Evolutionary conservation across 2,797 vertebrate species (phyloP), one percentile per base, ranked within the genome.

Genomic region (Holocentrus rufus): DNA sequence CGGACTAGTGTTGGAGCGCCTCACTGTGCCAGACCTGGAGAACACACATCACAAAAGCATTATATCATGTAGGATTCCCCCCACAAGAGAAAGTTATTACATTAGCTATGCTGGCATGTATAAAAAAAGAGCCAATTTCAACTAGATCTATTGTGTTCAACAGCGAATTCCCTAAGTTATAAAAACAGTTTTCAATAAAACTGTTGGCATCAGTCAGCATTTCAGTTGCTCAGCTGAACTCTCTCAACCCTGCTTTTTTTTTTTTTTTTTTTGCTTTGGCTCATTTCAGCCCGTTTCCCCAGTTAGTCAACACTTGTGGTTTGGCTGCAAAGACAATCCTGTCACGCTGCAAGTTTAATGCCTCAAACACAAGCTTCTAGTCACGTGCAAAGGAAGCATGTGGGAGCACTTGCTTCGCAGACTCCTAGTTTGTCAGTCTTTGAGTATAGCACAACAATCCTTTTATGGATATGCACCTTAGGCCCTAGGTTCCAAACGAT

Each of bases 1-100:
- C 0, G 98, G 98, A 85, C 98, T 99, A 10, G 98, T 99, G 88
- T 97, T 98, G 11, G 98, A 99, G 56, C 98, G 96, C 4, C 97
- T 92, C 69, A 99, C 98, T 6, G 92, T 94, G 46, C 95, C 94
- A 27, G 96, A 95, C 90, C 97, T 98, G 76, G 22, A 80, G 20
- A 56, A 67, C 72, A 64, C 49, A 42, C 8, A 67, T 22, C 7
- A 72, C 5, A 31, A 46, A 18, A 63, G 36, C 25, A 59, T 5
- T 31, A 27, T 23, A 49, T 46, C 42, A 44, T 6, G 9, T 10
- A 36, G 36, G 25, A 7, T 17, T 25, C n/a, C 7, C 58, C 62
- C 7, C 7, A 10, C 36, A 46, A 27, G 3, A 47, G 7, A 0
- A 55, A 25, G 50, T 9, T 15, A 34, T 60, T 52, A 17, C n/a